Evolutionary conservation across 2,113 vertebrate genomes (phyloP), one percentile per base, ranked within the genome.

Genomic region (Pangasianodon hypophthalmus): DNA sequence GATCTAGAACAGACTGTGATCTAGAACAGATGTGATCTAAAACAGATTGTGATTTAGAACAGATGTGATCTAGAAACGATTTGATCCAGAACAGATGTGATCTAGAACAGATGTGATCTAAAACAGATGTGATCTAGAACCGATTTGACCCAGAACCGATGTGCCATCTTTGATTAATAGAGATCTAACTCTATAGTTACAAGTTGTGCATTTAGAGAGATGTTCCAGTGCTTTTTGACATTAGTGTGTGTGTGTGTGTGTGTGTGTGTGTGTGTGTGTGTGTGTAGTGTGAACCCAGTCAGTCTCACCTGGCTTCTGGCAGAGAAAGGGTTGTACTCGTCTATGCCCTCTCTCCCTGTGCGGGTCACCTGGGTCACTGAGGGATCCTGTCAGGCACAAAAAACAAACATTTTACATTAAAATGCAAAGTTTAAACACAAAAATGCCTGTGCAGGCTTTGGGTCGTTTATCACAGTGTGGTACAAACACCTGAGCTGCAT

Each of bases 241-340:
- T 14, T 46, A 5, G 13, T 7, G 81, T 58, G 52, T 56, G n/a
- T 21, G 52, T 77, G 41, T 24, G 44, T 46, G 75, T 73, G 71
- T 77, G 50, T 64, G 54, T 48, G 11, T 52, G 11, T 77, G 73
- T 26, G 44, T 46, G 37, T 77, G 73, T 26, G 44, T 46, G 75
- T 73, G 71, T 77, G 50, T 64, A n/a, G 54, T 48, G 11, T 52
- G 11, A 56, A 90, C 26, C 10, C 1, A 50, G 14, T 18, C 1
- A 52, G 18, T 0, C 91, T 84, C 92, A 99, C 98, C 96, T 95
- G 95, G 21, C 94, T 94, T 58, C 75, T 92, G 87, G 97, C 96
- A 0, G 98, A 95, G 90, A 99, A 99, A 1, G 98, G 98, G 91
- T 99, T 99, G 94, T 94, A 99, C 32, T 98, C 98, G 52, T 96